Base-by-base conservation (phyloP, 1,140 invertebrate genomes). In the Philopotamus ludificatus region DNA sequence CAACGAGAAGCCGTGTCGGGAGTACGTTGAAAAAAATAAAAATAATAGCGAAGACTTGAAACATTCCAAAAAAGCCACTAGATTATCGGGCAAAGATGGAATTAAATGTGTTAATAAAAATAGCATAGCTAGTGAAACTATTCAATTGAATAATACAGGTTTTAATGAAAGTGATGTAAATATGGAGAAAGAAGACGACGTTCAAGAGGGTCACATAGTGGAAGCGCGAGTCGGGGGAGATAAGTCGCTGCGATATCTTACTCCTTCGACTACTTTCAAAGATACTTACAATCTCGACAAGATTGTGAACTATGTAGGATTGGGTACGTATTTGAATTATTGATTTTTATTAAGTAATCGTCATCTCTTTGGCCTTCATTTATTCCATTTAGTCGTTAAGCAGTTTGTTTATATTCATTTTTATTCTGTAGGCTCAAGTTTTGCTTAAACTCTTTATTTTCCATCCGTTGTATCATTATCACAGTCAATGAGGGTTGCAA, bases 291-390 rank as follows among this genome's bases (percentile, higher is more conserved):
- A 85, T 70, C 79, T 85, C 71, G 84, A 84, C 68, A 85, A 84
- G 72, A 84, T 88, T 72, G 81, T 87, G 57, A 82, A 83, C 70
- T 88, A 84, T 72, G 84, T 88, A 68, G 84, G 81, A 50, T 70
- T 77, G 70, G 84, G 86, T 87, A 70, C 78, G 82, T 76, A 1
- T 34, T 57, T 1, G 23, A 26, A 10, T 53, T 26, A 22, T 53
- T 28, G 4, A 26, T 53, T 53, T 2, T 39, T 39, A n/a, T 39
- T 7, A n/a, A 39, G 34, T 39, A 39, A n/a, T n/a, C 7, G 34
- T 39, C 7, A 39, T 39, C 7, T n/a, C n/a, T 39, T 39, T 39
- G 7, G 7, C 7, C n/a, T 8, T 8, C 34, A n/a, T 8, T 39
- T 39, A n/a, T n/a, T n/a, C n/a, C n/a, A n/a, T n/a, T n/a, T n/a